Evolutionary conservation across 2,797 vertebrate species (phyloP), one percentile per base, ranked within the genome.

Genomic region (Sebastes hubbsi): DNA sequence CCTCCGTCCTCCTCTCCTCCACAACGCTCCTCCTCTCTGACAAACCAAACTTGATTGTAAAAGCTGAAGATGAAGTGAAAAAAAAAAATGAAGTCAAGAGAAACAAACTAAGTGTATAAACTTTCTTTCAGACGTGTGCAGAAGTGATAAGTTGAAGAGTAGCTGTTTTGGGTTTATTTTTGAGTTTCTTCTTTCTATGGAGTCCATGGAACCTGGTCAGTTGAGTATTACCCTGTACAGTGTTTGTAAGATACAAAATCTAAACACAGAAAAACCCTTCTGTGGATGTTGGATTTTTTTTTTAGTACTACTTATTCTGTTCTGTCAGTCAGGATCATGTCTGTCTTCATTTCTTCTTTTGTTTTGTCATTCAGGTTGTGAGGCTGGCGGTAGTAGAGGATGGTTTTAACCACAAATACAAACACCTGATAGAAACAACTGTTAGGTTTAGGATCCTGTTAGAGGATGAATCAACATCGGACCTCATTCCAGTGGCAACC

Each of bases 181-280:
- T 78, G 78, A 89, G 88, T 93, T 94, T 93, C 87, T 91, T 94
- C 92, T 95, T 94, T 95, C 90, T 95, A 91, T 95, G 92, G 92
- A 94, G 91, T 95, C 89, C 92, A 94, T 94, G 90, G 88, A 94
- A 87, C 89, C 91, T 89, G 91, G 92, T 95, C 92, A 92, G 92
- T 94, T 91, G 89, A 94, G 93, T 95, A 93, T 93, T 93, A 94
- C 90, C 89, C 91, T 96, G 95, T 96, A 96, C 94, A 95, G 94
- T 95, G 94, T 95, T 94, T 95, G 94, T 95, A 93, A 94, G 87
- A 95, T 92, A 94, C 91, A 91, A 84, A 85, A 83, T 89, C 88
- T 81, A 84, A 94, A 94, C 93, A 91, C 85, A 83, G 85, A 91
- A 49, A 80, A 69, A 80, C 72, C 81, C 75, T 74, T 91, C 88